phyloP scores from a whole-genome alignment of 2,888 invertebrate genomes.

The Eupithecia vulgata region DNA sequence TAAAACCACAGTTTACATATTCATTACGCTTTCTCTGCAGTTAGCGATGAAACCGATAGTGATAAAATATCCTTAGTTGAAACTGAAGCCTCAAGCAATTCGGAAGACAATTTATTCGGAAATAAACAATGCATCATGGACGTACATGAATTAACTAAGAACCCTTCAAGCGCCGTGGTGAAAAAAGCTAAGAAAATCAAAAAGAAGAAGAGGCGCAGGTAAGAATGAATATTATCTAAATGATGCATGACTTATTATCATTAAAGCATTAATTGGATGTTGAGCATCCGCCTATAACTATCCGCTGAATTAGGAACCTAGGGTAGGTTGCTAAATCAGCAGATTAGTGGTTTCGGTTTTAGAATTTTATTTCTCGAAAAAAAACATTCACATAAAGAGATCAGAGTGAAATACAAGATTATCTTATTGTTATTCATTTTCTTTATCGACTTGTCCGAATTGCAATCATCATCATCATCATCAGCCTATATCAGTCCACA shows the following conservation, averaged over 20 bases:
- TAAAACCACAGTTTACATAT: not conserved
- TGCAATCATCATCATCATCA: too few species aligned
- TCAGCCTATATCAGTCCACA: too few species aligned
- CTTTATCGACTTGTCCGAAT: too few species aligned
- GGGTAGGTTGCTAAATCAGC: too few species aligned
- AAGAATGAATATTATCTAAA: not conserved
- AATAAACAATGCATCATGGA: constrained; percentile 55
- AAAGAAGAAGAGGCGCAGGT: constrained; percentile 45
- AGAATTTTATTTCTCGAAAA: not conserved
- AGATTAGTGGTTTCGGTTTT: not conserved
- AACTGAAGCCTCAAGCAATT: not conserved
- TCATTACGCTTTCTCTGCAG: not conserved
- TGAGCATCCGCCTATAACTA: too few species aligned
- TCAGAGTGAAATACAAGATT: not conserved
- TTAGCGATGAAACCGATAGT: not conserved
- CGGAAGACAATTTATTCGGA: constrained; percentile 47
- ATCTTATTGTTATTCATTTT: not conserved
- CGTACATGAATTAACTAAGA: constrained; percentile 59
- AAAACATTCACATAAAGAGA: not conserved
- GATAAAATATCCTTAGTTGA: not conserved
- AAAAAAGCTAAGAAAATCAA: constrained; percentile 54
- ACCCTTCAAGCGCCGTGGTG: constrained; percentile 35
- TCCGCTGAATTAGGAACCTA: too few species aligned
- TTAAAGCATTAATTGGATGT: not conserved
- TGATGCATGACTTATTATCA: not conserved